phyloP scores from a whole-genome alignment of 2,113 vertebrate genomes.

The Cyprinus carpio region DNA sequence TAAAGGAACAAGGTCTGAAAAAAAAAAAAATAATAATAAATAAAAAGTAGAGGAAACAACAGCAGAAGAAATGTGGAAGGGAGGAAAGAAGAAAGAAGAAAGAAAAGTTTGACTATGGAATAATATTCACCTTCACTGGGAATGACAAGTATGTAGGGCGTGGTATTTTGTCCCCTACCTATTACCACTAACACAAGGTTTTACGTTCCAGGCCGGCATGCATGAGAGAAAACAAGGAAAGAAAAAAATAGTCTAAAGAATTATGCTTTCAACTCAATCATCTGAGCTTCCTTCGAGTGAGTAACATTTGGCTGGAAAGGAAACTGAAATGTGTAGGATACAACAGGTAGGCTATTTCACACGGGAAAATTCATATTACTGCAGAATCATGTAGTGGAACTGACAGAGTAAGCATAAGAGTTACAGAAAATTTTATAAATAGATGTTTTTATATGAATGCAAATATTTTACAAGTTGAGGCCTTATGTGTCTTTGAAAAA shows the following conservation, averaged over 20 bases:
- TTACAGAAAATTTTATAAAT: constrained; percentile 10
- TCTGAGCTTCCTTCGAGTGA: constrained; percentile 61
- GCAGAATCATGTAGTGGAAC: constrained; percentile 12
- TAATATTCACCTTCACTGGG: constrained; percentile 98
- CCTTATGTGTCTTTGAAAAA: neutral
- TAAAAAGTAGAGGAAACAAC: constrained; percentile 43
- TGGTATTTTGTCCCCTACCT: constrained; percentile 95
- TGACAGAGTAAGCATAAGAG: neutral
- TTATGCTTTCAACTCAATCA: constrained; percentile 66
- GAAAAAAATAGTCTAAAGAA: constrained; percentile 71
- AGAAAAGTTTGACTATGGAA: constrained; percentile 74
- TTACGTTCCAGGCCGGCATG: constrained; percentile 91
- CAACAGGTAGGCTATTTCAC: constrained; percentile 18
- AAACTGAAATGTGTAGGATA: constrained; percentile 18
- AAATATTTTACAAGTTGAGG: constrained; percentile 33
- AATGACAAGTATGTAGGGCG: constrained; percentile 89
- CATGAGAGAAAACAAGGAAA: constrained; percentile 78
- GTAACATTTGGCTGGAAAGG: constrained; percentile 68
- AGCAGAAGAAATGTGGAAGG: constrained; percentile 30
- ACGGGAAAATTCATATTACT: constrained; percentile 4
- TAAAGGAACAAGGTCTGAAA: neutral
- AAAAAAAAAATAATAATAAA: neutral
- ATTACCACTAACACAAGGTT: constrained; percentile 94
- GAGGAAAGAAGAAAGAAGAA: constrained; percentile 60
- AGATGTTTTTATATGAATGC: neutral